A percentile compares a stretch with the other conserved stretches of the same genome.
Evolutionary conservation across 2,113 vertebrate genomes (phyloP).

Genomic region (Anarhynchus alexandrinus): DNA sequence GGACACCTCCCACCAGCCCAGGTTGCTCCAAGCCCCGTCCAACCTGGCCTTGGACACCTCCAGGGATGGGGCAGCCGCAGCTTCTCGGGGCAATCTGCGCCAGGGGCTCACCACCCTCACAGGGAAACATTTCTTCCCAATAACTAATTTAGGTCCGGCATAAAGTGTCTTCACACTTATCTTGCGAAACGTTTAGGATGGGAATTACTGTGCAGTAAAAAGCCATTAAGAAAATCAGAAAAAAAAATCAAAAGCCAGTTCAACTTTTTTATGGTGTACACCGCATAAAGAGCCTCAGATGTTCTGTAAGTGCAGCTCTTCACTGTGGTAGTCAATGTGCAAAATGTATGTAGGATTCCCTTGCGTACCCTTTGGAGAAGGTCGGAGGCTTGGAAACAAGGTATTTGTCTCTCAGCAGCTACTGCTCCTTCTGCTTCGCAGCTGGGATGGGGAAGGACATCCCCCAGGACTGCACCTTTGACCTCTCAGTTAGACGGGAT

Average conservation of each 20-base stretch:
- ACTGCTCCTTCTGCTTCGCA: not conserved
- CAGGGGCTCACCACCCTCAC: too few species aligned
- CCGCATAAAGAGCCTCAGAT: not conserved
- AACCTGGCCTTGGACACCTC: not conserved
- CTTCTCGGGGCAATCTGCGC: too few species aligned
- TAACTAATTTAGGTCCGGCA: too few species aligned
- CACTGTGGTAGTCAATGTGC: too few species aligned
- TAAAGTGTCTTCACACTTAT: too few species aligned
- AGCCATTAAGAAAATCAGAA: too few species aligned
- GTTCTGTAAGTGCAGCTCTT: not conserved
- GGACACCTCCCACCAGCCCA: not conserved
- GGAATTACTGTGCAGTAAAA: too few species aligned
- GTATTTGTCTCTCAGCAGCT: not conserved
- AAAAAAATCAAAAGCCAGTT: not conserved
- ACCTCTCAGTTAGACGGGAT: not conserved
- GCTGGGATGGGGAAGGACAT: not conserved
- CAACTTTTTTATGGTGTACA: not conserved
- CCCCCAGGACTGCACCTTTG: not conserved
- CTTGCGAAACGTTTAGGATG: too few species aligned
- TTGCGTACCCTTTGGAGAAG: not conserved
- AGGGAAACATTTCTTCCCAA: too few species aligned
- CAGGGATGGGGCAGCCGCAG: not conserved
- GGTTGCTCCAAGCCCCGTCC: not conserved
- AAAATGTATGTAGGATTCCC: not conserved
- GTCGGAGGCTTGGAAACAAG: not conserved